These are phyloP conservation scores for Luscinia luscinia DNA, from an alignment of 2,797 vertebrate species.

Conservation along the genomic window DNA sequence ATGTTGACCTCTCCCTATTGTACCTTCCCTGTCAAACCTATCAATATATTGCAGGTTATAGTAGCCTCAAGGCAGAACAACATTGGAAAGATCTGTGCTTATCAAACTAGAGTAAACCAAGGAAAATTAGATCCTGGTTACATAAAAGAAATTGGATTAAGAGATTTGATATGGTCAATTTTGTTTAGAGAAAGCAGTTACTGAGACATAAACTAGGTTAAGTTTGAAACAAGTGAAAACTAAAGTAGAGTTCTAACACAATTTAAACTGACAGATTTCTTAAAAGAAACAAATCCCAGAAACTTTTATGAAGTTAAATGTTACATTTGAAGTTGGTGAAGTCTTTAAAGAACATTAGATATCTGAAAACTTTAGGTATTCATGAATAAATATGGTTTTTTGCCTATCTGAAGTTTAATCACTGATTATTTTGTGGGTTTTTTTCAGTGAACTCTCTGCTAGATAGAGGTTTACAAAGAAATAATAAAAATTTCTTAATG, in stretches of 20 bases:
- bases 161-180: background rate
- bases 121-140: background rate
- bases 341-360: background rate
- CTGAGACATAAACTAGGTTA: background rate
- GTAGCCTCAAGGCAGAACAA: background rate
- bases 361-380: background rate
- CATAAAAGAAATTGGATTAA: slow-evolving; percentile 11
- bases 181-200: slow-evolving; percentile 14
- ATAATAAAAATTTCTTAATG: background rate
- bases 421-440: background rate
- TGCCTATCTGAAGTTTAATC: background rate
- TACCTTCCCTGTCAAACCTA: background rate
- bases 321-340: background rate
- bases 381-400: background rate
- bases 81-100: background rate
- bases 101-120: background rate
- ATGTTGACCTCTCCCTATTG: background rate
- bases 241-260: background rate
- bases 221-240: background rate
- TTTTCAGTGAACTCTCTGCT: background rate
- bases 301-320: background rate
- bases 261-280: background rate
- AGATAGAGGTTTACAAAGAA: background rate
- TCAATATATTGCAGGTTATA: background rate
- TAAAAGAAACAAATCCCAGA: background rate